phyloP scores from a whole-genome alignment of 1,140 invertebrate genomes.

The Oryctes rhinoceros region DNA sequence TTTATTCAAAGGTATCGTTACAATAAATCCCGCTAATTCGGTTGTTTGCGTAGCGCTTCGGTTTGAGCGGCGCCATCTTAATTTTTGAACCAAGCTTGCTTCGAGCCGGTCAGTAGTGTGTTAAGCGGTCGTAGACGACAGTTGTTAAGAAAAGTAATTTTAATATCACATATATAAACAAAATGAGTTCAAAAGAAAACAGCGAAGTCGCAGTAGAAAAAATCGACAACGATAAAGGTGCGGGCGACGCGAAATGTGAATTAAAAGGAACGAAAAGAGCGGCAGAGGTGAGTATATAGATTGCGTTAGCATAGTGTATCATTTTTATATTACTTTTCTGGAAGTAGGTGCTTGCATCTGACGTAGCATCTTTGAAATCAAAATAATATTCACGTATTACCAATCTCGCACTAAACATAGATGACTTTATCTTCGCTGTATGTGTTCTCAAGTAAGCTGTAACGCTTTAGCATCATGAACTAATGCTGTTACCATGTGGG shows the following conservation, averaged over 20 bases:
- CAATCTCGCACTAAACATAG: not conserved
- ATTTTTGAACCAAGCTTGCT: slow-evolving; percentile 78
- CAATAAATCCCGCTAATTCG: slow-evolving; percentile 57
- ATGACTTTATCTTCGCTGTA: slow-evolving; percentile 3
- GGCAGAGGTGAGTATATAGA: slow-evolving; percentile 77
- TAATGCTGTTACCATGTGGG: slow-evolving; percentile 41
- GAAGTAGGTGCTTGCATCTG: slow-evolving; percentile 22
- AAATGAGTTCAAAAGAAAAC: slow-evolving; percentile 87
- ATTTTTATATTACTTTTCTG: slow-evolving; percentile 39
- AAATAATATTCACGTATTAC: not conserved
- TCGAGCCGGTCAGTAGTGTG: slow-evolving; percentile 69
- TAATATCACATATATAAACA: slow-evolving; percentile 62
- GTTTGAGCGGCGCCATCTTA: slow-evolving; percentile 81
- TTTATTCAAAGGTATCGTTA: slow-evolving; percentile 40
- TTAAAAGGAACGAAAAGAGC: slow-evolving; percentile 87
- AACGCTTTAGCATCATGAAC: not conserved
- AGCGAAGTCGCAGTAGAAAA: slow-evolving; percentile 85
- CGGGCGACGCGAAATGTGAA: slow-evolving; percentile 77
- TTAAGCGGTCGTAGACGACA: slow-evolving; percentile 65
- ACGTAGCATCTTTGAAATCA: slow-evolving; percentile 37
- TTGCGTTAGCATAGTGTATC: slow-evolving; percentile 37
- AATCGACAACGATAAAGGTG: slow-evolving; percentile 77
- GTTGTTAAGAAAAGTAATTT: slow-evolving; percentile 56
- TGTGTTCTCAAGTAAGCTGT: not conserved
- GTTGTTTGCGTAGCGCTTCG: slow-evolving; percentile 68